Percentiles rank a stretch among this genome's conserved stretches.
These are phyloP conservation scores for Sialis fuliginosa DNA, from an alignment of 2,888 invertebrate genomes.

Conservation along the genomic window DNA sequence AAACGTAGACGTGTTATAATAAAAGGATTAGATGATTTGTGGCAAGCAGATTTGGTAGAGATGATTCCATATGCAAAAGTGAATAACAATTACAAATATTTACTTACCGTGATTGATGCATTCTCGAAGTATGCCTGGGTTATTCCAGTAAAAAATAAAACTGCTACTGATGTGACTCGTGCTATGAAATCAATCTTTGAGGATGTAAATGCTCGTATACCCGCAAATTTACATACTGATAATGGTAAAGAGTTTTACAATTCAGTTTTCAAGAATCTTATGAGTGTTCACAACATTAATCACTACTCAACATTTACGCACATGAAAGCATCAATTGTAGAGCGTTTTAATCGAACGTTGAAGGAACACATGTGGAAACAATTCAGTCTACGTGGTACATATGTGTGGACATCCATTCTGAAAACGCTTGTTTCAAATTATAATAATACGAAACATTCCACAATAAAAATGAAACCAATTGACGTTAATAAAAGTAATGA, in stretches of 20 bases:
- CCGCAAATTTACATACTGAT: conserved; percentile 16
- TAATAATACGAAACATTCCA: conserved; percentile 12
- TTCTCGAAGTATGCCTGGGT: conserved; percentile 23
- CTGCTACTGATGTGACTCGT: conserved; percentile 12
- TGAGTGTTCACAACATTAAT: conserved; percentile 10
- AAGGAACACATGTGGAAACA: conserved; percentile 14
- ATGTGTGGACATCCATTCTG: conserved; percentile 12
- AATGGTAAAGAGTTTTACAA: conserved; percentile 17
- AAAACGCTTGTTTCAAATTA: conserved; percentile 3
- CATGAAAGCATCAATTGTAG: conserved; percentile 6
- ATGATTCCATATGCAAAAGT: conserved; percentile 15
- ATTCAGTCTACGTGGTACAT: conserved; percentile 15
- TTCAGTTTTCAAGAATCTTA: conserved; percentile 12
- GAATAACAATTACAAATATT: conserved; percentile 18
- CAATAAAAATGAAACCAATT: conserved; percentile 17
- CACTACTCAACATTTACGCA: neutral
- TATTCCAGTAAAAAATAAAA: conserved; percentile 18
- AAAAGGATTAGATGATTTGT: conserved; percentile 21
- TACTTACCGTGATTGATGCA: conserved; percentile 21
- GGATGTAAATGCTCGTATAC: conserved; percentile 2
- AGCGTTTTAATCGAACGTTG: conserved; percentile 13
- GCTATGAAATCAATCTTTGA: neutral
- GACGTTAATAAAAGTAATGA: conserved; percentile 17
- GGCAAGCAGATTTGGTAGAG: conserved; percentile 24
- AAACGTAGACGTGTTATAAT: conserved; percentile 16